Evolutionary conservation across 2,888 invertebrate species (phyloP).

Genomic region (Pheosia gnoma): DNA sequence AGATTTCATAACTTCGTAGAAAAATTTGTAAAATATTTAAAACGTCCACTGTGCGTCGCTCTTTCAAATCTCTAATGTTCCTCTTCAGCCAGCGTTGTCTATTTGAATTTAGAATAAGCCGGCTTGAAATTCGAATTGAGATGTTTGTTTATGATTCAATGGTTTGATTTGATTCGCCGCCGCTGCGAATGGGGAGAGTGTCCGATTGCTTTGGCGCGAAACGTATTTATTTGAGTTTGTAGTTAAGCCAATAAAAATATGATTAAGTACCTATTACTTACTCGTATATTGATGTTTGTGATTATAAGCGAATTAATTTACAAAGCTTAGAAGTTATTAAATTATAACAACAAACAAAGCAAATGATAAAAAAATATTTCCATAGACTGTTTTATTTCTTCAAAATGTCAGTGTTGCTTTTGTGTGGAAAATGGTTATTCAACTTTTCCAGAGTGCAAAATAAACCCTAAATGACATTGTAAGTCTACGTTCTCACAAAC

Average conservation of each 20-base stretch:
- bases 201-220: conserved; percentile 24
- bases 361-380: no score
- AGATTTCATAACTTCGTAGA: no score
- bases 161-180: conserved; percentile 63
- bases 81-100: conserved; percentile 63
- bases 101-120: conserved; percentile 76
- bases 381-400: no score
- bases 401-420: no score
- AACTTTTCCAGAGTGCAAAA: no score
- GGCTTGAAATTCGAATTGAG: conserved; percentile 72
- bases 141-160: conserved; percentile 73
- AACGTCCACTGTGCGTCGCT: conserved; percentile 15
- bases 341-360: no score
- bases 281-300: background rate
- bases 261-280: background rate
- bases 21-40: background rate
- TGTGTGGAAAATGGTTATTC: no score
- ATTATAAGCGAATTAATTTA: background rate
- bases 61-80: conserved; percentile 30
- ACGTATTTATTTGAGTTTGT: conserved; percentile 9
- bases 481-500: no score
- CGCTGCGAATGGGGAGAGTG: conserved; percentile 35
- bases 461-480: no score
- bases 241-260: background rate
- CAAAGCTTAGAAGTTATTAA: no score